These are phyloP conservation scores for Pecten maximus DNA, from an alignment of 2,888 invertebrate genomes.

Conservation along the genomic window DNA sequence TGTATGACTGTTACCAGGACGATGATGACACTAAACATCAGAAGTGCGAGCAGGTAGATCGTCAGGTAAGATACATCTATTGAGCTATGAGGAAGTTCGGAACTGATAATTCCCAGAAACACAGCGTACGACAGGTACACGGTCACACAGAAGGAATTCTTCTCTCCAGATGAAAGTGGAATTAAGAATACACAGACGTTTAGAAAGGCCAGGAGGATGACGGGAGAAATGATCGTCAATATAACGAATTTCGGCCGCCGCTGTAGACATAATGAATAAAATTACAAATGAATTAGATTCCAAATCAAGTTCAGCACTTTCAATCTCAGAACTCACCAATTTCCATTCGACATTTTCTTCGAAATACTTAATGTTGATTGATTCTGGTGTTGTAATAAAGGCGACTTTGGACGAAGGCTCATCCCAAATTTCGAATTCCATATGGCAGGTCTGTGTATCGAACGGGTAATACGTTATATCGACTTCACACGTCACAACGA, in stretches of 20 bases:
- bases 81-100: background rate
- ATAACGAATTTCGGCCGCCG: background rate
- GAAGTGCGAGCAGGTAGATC: background rate
- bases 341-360: background rate
- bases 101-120: background rate
- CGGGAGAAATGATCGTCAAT: background rate
- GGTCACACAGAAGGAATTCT: conserved; percentile 22
- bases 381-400: background rate
- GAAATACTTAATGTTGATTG: background rate
- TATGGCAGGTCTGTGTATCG: background rate
- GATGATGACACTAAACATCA: background rate
- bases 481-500: background rate
- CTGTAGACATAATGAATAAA: background rate
- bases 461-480: background rate
- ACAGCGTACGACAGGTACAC: conserved; percentile 14
- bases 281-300: background rate
- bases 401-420: background rate
- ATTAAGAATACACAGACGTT: background rate
- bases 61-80: background rate
- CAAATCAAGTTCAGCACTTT: background rate
- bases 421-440: background rate
- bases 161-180: background rate
- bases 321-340: background rate
- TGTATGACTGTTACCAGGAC: background rate
- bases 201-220: background rate